Evolutionary conservation across 2,113 vertebrate genomes (phyloP).

Genomic region (Sminthopsis crassicaudata): DNA sequence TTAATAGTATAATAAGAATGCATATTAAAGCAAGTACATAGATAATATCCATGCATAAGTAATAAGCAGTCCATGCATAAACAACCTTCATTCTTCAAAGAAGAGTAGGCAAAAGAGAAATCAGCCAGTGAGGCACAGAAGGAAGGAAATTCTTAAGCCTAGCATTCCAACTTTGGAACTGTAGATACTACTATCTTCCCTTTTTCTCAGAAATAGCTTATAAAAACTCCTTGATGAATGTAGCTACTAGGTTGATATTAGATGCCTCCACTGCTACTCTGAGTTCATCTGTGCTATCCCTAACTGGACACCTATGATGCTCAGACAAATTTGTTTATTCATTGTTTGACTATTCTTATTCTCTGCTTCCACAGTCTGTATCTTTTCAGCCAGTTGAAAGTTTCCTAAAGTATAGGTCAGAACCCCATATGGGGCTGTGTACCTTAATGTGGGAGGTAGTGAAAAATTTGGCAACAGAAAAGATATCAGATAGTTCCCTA

Average conservation of each 20-base stretch:
- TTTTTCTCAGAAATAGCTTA: not conserved
- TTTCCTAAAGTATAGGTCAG: no score
- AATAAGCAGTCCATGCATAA: not conserved
- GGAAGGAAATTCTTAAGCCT: not conserved
- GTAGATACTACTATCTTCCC: not conserved
- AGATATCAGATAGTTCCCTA: no score
- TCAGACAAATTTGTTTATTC: not conserved
- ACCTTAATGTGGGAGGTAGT: no score
- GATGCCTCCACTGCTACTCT: not conserved
- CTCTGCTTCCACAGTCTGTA: not conserved
- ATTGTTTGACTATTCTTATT: not conserved
- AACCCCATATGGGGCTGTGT: no score
- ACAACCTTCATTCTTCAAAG: not conserved
- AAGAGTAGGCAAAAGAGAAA: not conserved
- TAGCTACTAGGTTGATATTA: not conserved
- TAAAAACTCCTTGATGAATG: not conserved
- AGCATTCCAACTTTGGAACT: not conserved
- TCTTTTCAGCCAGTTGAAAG: not conserved
- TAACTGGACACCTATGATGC: not conserved
- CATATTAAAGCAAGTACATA: not conserved
- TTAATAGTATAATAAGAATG: not conserved
- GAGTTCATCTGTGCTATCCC: not conserved
- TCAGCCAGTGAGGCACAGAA: not conserved
- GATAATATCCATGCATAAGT: not conserved
- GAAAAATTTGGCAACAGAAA: no score